Percentiles rank a stretch among this genome's conserved stretches.
Evolutionary conservation across 2,888 invertebrate species (phyloP).

Genomic region (Adineta ricciae): DNA sequence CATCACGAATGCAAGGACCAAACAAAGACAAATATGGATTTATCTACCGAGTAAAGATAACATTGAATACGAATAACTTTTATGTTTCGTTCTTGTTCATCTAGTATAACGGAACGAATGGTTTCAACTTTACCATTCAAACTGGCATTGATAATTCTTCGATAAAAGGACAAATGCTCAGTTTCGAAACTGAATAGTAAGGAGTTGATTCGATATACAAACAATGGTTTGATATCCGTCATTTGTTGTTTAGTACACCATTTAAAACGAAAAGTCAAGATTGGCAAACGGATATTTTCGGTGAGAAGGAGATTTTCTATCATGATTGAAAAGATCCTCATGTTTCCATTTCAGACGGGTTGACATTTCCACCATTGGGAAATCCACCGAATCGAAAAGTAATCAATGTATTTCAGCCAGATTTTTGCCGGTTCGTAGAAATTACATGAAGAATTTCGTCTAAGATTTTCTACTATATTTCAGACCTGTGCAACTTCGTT

Average conservation of each 20-base stretch:
- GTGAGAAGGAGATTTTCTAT: neutral
- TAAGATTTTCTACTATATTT: neutral
- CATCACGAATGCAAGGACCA: neutral
- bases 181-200: neutral
- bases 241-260: neutral
- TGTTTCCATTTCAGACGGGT: neutral
- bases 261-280: neutral
- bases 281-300: neutral
- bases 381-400: neutral
- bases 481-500: constrained; percentile 15
- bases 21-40: neutral
- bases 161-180: neutral
- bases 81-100: too few relatives aligned
- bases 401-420: constrained; percentile 1
- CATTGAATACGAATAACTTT: neutral
- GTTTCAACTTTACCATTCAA: neutral
- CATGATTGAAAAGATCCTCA: too few relatives aligned
- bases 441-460: neutral
- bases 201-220: neutral
- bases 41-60: constrained; percentile 11
- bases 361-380: neutral
- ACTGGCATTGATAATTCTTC: neutral
- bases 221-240: neutral
- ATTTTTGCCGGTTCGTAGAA: constrained; percentile 1
- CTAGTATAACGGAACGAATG: neutral